Base-by-base conservation (phyloP, 2,113 vertebrate genomes). In the Macroglossus sobrinus region DNA sequence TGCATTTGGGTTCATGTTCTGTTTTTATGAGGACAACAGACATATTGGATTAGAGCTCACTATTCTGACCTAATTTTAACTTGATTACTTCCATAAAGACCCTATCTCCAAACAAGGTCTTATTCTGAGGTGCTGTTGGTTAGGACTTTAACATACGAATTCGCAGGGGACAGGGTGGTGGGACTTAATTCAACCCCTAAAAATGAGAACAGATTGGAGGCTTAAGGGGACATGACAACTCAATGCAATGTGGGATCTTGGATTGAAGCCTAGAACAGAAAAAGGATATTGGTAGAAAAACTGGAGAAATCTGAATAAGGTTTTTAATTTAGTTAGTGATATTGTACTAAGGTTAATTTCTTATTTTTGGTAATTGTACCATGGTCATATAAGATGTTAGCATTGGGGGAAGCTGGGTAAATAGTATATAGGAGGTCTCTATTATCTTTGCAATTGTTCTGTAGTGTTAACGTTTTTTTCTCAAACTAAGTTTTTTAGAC, bases 21-120 rank as follows among this genome's bases (percentile, higher is more conserved):
- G 50, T 90, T 74, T 57, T 64, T 33, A 47, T 66, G 94, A 81
- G 26, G 7, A 81, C 26, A 64, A 22, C 5, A 57, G 18, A 81
- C 38, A 21, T 55, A 45, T 7, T 30, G 14, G 35, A 45, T 85
- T 78, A 68, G 21, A 74, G 53, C 43, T 43, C 35, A 66, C 18
- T 21, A 24, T 80, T 38, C 35, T 38, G 66, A 74, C 10, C 10
- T 66, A 16, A 13, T 72, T 91, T 95, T 82, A 75, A 59, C 68
- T 89, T 66, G 38, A 76, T 68, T 75, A 68, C 74, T 50, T 92
- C 75, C 76, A 30, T 71, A 68, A 91, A 53, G 72, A 40, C 2
- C 64, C 21, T 78, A 16, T 35, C 12, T 50, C 28, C 40, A 79
- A 22, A 53, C 38, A 57, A 53, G 28, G 15, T 91, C 53, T 78